Base-by-base conservation (phyloP, 1,140 invertebrate genomes). In the Drosophila paulistorum region DNA sequence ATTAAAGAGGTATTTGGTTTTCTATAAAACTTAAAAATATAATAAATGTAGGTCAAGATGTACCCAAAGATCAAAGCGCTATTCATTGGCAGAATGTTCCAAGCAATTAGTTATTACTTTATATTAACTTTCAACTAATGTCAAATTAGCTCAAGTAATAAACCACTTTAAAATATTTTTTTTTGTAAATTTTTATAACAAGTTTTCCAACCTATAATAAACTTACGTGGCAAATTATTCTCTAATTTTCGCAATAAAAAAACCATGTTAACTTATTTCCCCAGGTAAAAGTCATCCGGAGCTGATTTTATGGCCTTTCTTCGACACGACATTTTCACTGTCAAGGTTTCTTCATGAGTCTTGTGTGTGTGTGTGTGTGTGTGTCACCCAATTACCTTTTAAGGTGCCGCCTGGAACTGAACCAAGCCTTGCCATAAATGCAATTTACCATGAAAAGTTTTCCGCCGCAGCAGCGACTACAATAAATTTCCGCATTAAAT, bases 301-400 rank as follows among this genome's bases (percentile, higher is more conserved):
- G 57, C 74, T 41, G 7, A 51, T 23, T 30, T 30, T 51, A 51
- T 23, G 20, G 45, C 64, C 57, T 67, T 59, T 75, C 63, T 63
- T 3, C 60, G 55, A 77, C 59, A 54, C 71, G 39, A 48, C 66
- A 77, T 71, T 78, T 77, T 78, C 75, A 77, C 68, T 78, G 74
- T 68, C 75, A 78, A 78, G 74, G 74, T 77, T 72, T 76, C 39
- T 77, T 71, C 17, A 23, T 30, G 30, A 3, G 45, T 23, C 10
- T 23, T 51, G 3, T 51, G 1, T 45, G 45, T 51, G 45, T 77
- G 58, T 67, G 7, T 45, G 45, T 51, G 45, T 77, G 62, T 67
- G 45, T 72, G 74, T 78, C 74, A 78, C 23, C 61, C 20, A 57
- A 37, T 76, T 48, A 68, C 68, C 75, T 71, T 78, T 77, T 78